phyloP scores from a whole-genome alignment of 92 coral and sea anemone genomes.

The Hydrozoanthus gracilis region DNA sequence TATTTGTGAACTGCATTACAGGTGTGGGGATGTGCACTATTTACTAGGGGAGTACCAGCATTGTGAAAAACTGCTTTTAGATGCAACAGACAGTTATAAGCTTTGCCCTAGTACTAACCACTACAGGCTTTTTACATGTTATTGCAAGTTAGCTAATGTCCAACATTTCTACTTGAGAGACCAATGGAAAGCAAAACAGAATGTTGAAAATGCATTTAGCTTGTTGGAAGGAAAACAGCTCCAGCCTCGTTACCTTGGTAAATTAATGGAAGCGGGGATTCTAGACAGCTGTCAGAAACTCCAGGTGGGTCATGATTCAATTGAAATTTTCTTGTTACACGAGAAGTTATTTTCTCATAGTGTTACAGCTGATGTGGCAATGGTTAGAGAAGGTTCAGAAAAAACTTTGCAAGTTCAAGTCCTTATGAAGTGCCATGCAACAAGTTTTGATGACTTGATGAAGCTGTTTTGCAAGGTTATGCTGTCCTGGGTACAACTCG shows the following conservation, averaged over 20 bases:
- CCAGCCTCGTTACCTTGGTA: neutral
- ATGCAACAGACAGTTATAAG: neutral
- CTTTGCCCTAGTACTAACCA: neutral
- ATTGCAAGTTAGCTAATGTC: constrained; percentile 6
- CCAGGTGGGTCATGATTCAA: neutral
- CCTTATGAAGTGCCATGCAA: neutral
- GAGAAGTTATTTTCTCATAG: neutral
- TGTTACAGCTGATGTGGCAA: neutral
- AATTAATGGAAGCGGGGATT: neutral
- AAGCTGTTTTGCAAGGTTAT: too few relatives aligned
- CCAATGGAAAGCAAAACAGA: neutral
- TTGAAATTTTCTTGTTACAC: neutral
- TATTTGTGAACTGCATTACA: neutral
- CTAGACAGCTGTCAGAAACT: neutral
- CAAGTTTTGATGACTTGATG: neutral
- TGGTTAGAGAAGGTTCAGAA: too few relatives aligned
- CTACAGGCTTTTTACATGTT: neutral
- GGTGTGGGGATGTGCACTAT: neutral
- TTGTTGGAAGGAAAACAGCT: neutral
- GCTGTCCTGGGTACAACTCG: too few relatives aligned
- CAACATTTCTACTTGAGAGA: neutral
- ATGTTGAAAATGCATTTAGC: constrained; percentile 3
- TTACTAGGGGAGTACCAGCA: constrained; percentile 2
- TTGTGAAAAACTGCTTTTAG: neutral
- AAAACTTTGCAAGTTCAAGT: neutral